Base-by-base conservation (phyloP, 1,140 invertebrate genomes). In the Sitobion miscanthi region DNA sequence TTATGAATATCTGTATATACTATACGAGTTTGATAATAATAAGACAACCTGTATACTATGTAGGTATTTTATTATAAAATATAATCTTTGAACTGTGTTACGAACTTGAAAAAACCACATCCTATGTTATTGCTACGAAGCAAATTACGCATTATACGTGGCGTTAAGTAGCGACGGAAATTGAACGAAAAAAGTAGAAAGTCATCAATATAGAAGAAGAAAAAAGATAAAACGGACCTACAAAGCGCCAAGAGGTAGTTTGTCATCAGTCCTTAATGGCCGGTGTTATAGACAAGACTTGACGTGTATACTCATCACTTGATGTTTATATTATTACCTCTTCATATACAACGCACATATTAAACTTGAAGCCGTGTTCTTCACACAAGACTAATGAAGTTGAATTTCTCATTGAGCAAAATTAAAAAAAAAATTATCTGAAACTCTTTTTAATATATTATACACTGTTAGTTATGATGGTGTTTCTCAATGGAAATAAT, bases 221-320 rank as follows among this genome's bases (percentile, higher is more conserved):
- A 82, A 52, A 82, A 30, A 91, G 17, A 14, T 82, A 47, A 83
- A 91, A 91, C 42, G n/a, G 69, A 91, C 47, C 20, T 21, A 77
- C 69, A 91, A 38, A 91, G 90, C 90, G 90, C 90, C 90, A 91
- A 91, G 90, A 91, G 62, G 69, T 91, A 91, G 90, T 91, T 91
- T 91, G 90, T 91, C 90, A 91, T 91, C 90, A 25, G 69, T 25
- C 69, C 69, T 77, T 91, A 91, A 91, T 91, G 90, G 52, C 90
- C n/a, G 69, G 90, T 83, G 90, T 83, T 91, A 91, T 91, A 14
- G 90, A 91, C 90, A 49, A 52, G 90, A 82, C 47, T 91, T 91
- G 90, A 91, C 90, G 90, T 49, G 90, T 77, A 83, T 52, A 91
- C 42, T 91, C 90, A 91, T 91, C 90, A 52, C 69, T 82, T 91